Base-by-base conservation (phyloP, 2,797 vertebrate species). In the Octomys mimax region DNA sequence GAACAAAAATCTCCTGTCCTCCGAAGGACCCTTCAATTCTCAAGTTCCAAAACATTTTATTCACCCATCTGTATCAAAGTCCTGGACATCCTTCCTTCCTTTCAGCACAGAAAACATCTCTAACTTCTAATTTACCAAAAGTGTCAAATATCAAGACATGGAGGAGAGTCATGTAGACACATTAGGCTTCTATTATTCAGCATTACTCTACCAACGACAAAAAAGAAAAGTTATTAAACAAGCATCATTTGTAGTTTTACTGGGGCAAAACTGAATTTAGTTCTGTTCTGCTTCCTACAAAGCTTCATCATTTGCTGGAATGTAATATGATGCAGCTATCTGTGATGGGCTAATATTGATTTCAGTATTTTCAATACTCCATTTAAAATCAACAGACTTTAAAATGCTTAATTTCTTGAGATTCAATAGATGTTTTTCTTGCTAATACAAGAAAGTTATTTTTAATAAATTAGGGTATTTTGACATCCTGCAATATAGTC, bases 381-480 rank as follows among this genome's bases (percentile, higher is more conserved):
- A 91, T 96, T 97, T 96, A 96, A 98, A 97, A 98, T 95, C 95
- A 98, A 98, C 87, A 92, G 79, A 42, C n/a, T 98, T 97, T 96
- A 97, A 91, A 97, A 98, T 93, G 77, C 94, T 98, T 97, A 94
- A 98, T 97, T 98, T 97, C 68, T 90, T 94, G 87, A 93, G 96
- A 97, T 83, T 98, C 68, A 78, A 93, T 96, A 33, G 77, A 61
- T 89, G 89, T 91, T 87, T 97, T 97, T 80, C 97, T 49, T 95
- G 91, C 84, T 96, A 97, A 96, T 68, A 91, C 5, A 22, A 94
- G 85, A 92, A 91, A 98, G 95, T 97, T 92, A 86, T 97, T 98
- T 98, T 97, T 93, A 97, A 97, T 93, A 97, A 97, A 95, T 95
- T 96, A 94, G 19, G 54, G 73, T 92, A 68, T 93, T 98, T 57